These are phyloP conservation scores for Chrysodeixis includens DNA, from an alignment of 2,888 invertebrate genomes.

Conservation along the genomic window DNA sequence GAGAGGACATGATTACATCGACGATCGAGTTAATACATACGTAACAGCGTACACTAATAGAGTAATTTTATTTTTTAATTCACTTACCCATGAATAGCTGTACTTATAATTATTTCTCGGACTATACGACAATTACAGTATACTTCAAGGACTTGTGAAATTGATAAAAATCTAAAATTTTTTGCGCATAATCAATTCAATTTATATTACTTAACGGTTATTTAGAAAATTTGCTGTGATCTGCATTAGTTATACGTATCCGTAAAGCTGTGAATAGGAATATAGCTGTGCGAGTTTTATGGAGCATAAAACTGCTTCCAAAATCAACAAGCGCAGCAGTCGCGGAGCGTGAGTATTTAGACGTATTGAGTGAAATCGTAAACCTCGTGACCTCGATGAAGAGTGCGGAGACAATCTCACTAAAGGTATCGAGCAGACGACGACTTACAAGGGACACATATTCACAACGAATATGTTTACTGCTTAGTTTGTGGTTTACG, in stretches of 20 bases:
- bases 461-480: conserved; percentile 1
- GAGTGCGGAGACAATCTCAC: conserved; percentile 64
- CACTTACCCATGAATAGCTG: conserved; percentile 27
- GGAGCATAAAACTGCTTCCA: conserved; percentile 70
- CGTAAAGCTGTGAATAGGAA: conserved; percentile 59
- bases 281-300: conserved; percentile 65
- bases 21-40: conserved; percentile 29
- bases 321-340: conserved; percentile 74
- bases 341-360: conserved; percentile 68
- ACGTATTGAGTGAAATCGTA: conserved; percentile 80
- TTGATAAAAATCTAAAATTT: not conserved
- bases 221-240: conserved; percentile 65
- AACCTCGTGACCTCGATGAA: conserved; percentile 81
- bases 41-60: conserved; percentile 44
- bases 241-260: conserved; percentile 50
- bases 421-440: conserved; percentile 46
- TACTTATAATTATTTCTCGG: not conserved
- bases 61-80: conserved; percentile 46
- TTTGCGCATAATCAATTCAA: conserved; percentile 34
- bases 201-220: conserved; percentile 68
- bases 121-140: not conserved
- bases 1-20: conserved; percentile 51
- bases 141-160: not conserved
- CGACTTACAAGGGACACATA: not conserved
- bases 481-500: conserved; percentile 18